Percentiles rank a stretch among this genome's conserved stretches.
phyloP scores from a whole-genome alignment of 2,113 vertebrate species.

The Oxygymnocypris stewartii region DNA sequence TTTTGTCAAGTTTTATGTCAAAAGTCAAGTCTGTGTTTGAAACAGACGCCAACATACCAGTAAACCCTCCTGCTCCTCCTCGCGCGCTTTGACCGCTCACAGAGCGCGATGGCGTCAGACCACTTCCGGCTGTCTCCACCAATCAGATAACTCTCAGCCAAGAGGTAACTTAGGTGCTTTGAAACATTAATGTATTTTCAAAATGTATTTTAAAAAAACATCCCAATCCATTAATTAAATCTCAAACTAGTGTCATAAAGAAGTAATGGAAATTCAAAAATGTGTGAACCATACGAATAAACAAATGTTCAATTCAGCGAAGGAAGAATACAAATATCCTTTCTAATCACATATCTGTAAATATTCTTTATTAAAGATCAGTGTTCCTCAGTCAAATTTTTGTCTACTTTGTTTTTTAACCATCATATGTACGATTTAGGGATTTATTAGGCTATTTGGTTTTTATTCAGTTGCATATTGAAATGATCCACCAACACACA shows the following conservation, averaged over 20 bases:
- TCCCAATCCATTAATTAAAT: neutral
- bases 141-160: slow-evolving; percentile 12
- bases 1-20: neutral
- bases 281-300: neutral
- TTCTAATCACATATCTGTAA: too few relatives aligned
- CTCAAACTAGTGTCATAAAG: neutral
- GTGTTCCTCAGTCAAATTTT: too few relatives aligned
- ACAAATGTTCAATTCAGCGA: neutral
- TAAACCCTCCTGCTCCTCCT: neutral
- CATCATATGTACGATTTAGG: too few relatives aligned
- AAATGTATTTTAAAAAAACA: neutral
- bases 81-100: slow-evolving; percentile 11
- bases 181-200: too few relatives aligned
- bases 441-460: too few relatives aligned
- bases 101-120: neutral
- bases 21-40: neutral
- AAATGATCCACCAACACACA: too few relatives aligned
- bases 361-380: too few relatives aligned
- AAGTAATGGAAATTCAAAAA: neutral
- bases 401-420: too few relatives aligned
- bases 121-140: slow-evolving; percentile 18
- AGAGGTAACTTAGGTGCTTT: too few relatives aligned
- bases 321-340: too few relatives aligned
- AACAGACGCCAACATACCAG: neutral
- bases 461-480: too few relatives aligned